phyloP scores from a whole-genome alignment of 2,797 vertebrate genomes.

The Botia almorhae region DNA sequence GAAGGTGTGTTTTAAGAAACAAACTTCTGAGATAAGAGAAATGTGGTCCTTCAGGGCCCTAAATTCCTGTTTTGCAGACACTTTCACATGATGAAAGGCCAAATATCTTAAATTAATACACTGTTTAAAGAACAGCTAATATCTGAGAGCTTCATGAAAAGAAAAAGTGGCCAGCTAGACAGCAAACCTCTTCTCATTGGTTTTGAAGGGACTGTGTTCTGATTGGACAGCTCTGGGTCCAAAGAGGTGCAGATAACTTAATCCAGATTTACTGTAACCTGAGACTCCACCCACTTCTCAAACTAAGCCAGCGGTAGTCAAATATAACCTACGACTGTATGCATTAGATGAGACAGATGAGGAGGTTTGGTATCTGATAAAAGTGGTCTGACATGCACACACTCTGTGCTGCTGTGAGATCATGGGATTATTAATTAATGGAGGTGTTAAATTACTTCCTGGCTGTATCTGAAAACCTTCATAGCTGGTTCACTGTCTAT shows the following conservation, averaged over 20 bases:
- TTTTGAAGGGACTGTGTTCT: not conserved
- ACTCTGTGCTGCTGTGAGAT: not conserved
- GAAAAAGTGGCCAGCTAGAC: not conserved
- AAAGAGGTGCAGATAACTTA: not conserved
- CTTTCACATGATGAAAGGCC: not conserved
- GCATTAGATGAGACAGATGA: not conserved
- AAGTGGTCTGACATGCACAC: slow-evolving; percentile 10
- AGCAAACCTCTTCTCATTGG: not conserved
- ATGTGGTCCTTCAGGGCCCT: not conserved
- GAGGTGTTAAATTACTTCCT: slow-evolving; percentile 11
- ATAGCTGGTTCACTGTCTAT: not conserved
- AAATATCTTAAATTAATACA: not conserved
- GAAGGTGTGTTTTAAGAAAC: not conserved
- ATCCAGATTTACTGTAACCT: not conserved
- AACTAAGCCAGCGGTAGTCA: not conserved
- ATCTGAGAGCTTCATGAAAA: not conserved
- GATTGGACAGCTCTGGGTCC: not conserved
- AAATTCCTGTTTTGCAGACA: not conserved
- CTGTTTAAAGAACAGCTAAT: not conserved
- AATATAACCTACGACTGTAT: not conserved
- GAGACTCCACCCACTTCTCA: not conserved
- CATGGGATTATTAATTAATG: slow-evolving; percentile 33
- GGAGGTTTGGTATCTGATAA: not conserved
- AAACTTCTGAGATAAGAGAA: not conserved
- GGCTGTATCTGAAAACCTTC: not conserved